Evolutionary conservation across 2,888 invertebrate species (phyloP), one percentile per base, ranked within the genome.

Genomic region (Trileptium ribeirensis): DNA sequence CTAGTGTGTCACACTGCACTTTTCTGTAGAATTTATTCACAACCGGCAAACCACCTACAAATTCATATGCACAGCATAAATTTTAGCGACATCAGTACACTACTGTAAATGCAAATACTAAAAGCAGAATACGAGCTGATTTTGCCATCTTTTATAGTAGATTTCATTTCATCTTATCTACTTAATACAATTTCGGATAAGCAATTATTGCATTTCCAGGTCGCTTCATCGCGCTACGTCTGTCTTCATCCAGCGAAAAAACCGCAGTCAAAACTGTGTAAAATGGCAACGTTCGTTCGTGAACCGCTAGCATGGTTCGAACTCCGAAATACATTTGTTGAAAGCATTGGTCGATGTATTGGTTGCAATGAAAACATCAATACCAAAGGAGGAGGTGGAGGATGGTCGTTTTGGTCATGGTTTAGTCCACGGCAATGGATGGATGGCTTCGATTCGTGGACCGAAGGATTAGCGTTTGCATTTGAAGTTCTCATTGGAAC

Each of bases 381-480:
- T 31, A 24, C n/a, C n/a, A 2, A 2, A 24, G 51, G 24, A 51
- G 24, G 8, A 15, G 51, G 51, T 15, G 8, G 51, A 24, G 77
- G 77, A 19, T 33, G 3, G 8, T n/a, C 33, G 8, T 75, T 75
- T 39, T 75, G 77, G 77, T n/a, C 34, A n/a, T 29, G 8, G 2
- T 38, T 75, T n/a, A 75, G 36, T 36, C 77, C 77, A 36, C 77
- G 38, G 3, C 24, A 75, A 3, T 75, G 77, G 77, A 33, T 75
- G 3, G 36, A 75, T 15, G 77, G 77, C 36, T n/a, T 75, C 77
- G 39, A 75, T 38, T 37, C 37, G 34, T n/a, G 36, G 36, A 39
- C 77, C 3, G 77, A 75, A 39, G 77, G 77, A 29, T 29, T 39
- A 2, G 77, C 77, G 38, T 24, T 75, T 2, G n/a, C 36, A 37